Evolutionary conservation across 2,113 vertebrate genomes (phyloP), one percentile per base, ranked within the genome.

Genomic region (Aptenodytes patagonicus): DNA sequence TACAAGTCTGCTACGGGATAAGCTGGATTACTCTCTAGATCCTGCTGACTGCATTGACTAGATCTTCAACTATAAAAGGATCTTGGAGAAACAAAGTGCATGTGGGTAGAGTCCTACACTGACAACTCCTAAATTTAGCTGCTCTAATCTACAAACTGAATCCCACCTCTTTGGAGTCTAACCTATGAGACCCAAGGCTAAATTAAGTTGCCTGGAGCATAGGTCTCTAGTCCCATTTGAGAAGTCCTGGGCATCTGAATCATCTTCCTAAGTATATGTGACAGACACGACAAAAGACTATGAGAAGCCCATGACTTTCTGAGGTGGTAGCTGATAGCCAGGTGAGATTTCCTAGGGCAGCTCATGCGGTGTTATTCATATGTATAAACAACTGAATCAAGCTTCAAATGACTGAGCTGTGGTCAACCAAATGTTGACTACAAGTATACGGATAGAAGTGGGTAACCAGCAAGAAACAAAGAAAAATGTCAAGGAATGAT

Each of bases 231-330:
- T 20, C 3, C 6, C 17, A 4, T 46, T 42, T 93, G 18, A 78
- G 60, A 81, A 77, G 1, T 3, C 18, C 9, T 21, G 14, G 60
- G 1, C 47, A 15, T 20, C 17, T 76, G 44, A 68, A 86, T 22
- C 4, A 16, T 51, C 11, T 7, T 75, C 5, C 14, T 42, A 64
- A 3, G 5, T 0, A 0, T 22, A 19, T 26, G 14, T 10, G 13
- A 46, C n/a, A 60, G 42, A 21, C 8, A 8, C 4, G 10, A 38
- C 5, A 66, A 64, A 68, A 60, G 17, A 29, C 13, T 40, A 29
- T 51, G 29, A 26, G 42, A 55, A 60, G 9, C 2, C 18, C 29
- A 14, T 8, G 8, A 14, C 22, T 65, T 66, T 70, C 40, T 69
- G 52, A 24, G 17, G 11, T 34, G 2, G 6, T 34, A 19, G 13